phyloP scores from a whole-genome alignment of 2,888 invertebrate genomes.

The Dynastes hyllus region DNA sequence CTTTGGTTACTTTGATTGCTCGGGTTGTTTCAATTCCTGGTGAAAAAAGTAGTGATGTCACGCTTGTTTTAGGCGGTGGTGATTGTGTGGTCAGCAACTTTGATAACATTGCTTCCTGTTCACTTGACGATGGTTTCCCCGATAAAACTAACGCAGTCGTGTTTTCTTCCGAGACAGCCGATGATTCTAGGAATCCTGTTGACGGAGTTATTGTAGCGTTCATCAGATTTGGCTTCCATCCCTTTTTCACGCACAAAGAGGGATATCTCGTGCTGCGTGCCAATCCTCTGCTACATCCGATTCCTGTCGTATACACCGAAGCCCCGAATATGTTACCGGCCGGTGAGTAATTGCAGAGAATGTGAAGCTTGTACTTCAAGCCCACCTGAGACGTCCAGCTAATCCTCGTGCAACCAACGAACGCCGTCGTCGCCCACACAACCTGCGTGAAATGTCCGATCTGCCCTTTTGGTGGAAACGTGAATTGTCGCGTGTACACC shows the following conservation, averaged over 20 bases:
- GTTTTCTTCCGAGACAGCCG: too few relatives aligned
- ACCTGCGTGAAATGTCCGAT: constrained; percentile 37
- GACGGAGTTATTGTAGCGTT: too few relatives aligned
- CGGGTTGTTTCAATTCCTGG: too few relatives aligned
- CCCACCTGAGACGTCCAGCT: neutral
- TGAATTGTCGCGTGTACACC: neutral
- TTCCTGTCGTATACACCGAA: constrained; percentile 17
- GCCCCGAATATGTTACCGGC: constrained; percentile 18
- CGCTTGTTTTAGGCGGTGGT: too few relatives aligned
- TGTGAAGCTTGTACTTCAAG: neutral
- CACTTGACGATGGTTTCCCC: too few relatives aligned
- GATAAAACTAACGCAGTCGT: too few relatives aligned
- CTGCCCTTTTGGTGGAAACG: neutral
- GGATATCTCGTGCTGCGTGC: neutral
- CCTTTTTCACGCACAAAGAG: neutral
- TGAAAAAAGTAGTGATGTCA: too few relatives aligned
- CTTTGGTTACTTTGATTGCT: too few relatives aligned
- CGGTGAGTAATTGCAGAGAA: constrained; percentile 38
- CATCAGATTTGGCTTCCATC: too few relatives aligned
- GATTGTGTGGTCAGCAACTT: too few relatives aligned
- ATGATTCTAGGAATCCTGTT: too few relatives aligned
- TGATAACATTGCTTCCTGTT: too few relatives aligned
- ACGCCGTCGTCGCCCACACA: constrained; percentile 28
- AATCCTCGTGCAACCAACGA: constrained; percentile 40
- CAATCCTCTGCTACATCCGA: neutral